These are phyloP conservation scores for Tychaedon coryphoeus DNA, from an alignment of 2,113 vertebrate genomes.

Conservation along the genomic window DNA sequence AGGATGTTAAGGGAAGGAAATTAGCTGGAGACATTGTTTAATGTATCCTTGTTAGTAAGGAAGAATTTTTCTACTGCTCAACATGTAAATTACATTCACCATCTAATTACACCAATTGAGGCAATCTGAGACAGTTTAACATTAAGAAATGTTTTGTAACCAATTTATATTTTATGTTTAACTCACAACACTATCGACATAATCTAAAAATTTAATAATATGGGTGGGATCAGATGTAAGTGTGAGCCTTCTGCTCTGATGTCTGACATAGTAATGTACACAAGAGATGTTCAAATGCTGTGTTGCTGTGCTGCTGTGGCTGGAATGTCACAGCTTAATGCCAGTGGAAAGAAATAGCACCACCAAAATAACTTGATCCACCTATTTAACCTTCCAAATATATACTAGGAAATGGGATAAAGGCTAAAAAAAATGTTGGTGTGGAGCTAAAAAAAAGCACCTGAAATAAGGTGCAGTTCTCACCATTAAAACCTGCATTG, in stretches of 20 bases:
- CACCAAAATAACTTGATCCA: conserved; percentile 4
- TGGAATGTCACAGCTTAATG: conserved; percentile 3
- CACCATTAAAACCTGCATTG: not conserved
- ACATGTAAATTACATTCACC: conserved; percentile 10
- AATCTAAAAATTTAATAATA: conserved; percentile 10
- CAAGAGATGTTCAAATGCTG: not conserved
- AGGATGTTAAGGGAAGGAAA: conserved; percentile 30
- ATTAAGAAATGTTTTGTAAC: conserved; percentile 1
- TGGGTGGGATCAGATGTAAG: not conserved
- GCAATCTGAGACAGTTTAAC: not conserved
- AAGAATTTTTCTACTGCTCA: conserved; percentile 36
- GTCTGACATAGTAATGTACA: not conserved
- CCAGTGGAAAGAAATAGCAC: not conserved
- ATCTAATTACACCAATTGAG: not conserved
- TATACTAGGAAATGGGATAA: not conserved
- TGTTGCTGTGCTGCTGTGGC: not conserved
- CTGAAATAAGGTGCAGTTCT: not conserved
- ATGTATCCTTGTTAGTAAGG: not conserved
- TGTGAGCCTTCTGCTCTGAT: not conserved
- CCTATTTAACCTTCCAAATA: conserved; percentile 14
- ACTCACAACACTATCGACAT: not conserved
- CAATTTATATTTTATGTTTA: not conserved
- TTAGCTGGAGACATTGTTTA: not conserved
- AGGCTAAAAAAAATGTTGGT: not conserved
- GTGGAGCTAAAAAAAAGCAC: not conserved